These are phyloP conservation scores for Darwinula stevensoni DNA, from an alignment of 2,888 invertebrate species.

Conservation along the genomic window DNA sequence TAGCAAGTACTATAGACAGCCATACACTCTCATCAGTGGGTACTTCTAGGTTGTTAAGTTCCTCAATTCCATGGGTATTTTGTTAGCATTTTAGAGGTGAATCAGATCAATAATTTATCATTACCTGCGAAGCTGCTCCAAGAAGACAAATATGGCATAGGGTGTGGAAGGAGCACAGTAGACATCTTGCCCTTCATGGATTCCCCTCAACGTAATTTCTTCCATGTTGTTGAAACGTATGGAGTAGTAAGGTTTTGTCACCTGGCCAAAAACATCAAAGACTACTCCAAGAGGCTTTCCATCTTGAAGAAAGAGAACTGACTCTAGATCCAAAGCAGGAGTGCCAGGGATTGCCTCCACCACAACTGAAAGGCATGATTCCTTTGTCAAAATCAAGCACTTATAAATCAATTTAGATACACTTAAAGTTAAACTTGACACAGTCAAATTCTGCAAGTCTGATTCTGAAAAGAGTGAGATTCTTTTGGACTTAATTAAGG, in stretches of 20 bases:
- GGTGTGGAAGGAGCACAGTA: constrained; percentile 49
- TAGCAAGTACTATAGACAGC: no score
- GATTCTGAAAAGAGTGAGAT: no score
- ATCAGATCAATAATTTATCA: no score
- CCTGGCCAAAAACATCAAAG: constrained; percentile 73
- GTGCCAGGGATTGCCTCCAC: constrained; percentile 36
- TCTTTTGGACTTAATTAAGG: no score
- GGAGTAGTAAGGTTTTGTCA: constrained; percentile 54
- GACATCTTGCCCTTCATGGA: constrained; percentile 35
- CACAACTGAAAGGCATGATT: constrained; percentile 25
- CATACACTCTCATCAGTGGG: no score
- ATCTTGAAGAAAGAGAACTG: constrained; percentile 51
- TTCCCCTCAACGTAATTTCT: constrained; percentile 35
- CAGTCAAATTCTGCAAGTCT: neutral
- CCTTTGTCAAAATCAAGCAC: constrained; percentile 1
- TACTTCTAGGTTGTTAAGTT: no score
- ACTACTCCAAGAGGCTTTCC: constrained; percentile 47
- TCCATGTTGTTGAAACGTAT: constrained; percentile 56
- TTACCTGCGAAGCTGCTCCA: constrained; percentile 11
- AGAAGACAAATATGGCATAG: constrained; percentile 23
- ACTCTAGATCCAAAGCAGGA: constrained; percentile 55
- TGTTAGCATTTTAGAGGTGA: no score
- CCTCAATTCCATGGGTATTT: no score
- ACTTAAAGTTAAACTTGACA: constrained; percentile 4
- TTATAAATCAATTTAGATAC: neutral